Base-by-base conservation (phyloP, 35 echinoderm and acorn worm species). In the Nesometra sesokonis region DNA sequence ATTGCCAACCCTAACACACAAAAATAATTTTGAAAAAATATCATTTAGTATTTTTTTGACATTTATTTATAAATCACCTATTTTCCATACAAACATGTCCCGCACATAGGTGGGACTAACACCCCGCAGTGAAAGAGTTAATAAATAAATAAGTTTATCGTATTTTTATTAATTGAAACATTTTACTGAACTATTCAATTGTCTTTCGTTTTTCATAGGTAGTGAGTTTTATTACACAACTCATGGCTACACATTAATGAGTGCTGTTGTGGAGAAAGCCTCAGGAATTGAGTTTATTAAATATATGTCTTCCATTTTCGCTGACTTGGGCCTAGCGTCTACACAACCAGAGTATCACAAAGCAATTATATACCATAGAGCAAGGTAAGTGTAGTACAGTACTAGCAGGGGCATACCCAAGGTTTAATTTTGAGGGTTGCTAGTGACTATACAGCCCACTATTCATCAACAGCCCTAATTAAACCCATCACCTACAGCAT, bases 241-340 rank as follows among this genome's bases (percentile, higher is more conserved):
- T 19, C 93, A 99, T 88, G 96, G 89, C 33, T 99, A 87, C 84
- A 92, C 96, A 17, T 82, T 99, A 36, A 86, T 99, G 30, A 94
- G 96, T 94, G 96, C 96, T 19, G 88, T 99, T 13, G 81, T 99
- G 3, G 92, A 99, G 52, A 85, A 37, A 9, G 93, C 90, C 11
- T 90, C 87, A 29, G 87, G 83, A 0, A 84, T 90, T 80, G 83
- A 91, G 76, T 99, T 86, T 83, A 80, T 99, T 15, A 78, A 82
- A 3, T 82, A 94, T 35, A 99, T 99, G 96, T 79, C 89, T 34
- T 84, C 85, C 34, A 78, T 94, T 31, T 91, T 99, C 34, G 84
- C 85, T 37, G 96, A 99, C 15, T 67, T 99, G 2, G 96, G 83
- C 33, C 77, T 99, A 47, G 33, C 80, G 17, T n/a, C 89, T 29